Evolutionary conservation across 2,797 vertebrate species (phyloP), one percentile per base, ranked within the genome.

Genomic region (Crocidura indochinensis): DNA sequence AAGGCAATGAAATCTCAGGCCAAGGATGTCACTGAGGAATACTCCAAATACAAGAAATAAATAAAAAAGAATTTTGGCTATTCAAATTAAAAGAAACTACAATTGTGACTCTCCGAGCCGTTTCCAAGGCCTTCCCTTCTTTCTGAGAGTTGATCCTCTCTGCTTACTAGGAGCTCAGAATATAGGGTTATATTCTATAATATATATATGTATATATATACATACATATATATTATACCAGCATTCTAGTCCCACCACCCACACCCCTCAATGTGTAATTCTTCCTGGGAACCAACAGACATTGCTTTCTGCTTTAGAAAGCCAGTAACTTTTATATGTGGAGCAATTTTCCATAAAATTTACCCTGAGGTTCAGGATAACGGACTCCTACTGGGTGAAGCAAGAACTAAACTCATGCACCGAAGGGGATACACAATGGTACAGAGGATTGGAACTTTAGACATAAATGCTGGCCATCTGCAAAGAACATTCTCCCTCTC

Each of bases 271-370:
- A 27, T 31, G 17, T 10, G 56, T 22, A 81, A 72, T 3, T 71
- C 31, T 53, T 74, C 4, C 27, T 65, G 46, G 78, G 84, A 73
- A 11, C 49, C 72, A 71, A 82, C 5, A 31, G 73, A 83, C 62
- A 56, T 31, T 4, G 60, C 44, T 77, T 47, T 53, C 74, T 83
- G 46, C 88, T 87, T 81, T 51, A 62, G 31, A 53, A 38, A 88
- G 71, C 20, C 1, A 17, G 51, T 60, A 19, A 60, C 38, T 90
- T 79, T 78, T 72, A 68, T 92, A 19, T 10, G 22, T 49, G 51
- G 26, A 56, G 71, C 60, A 84, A 51, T 68, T 87, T 84, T 68
- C 76, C 46, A 81, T 87, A 87, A 92, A 80, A 87, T 79, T 71
- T 72, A 75, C 49, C 14, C 89, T 90, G 75, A 77, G 79, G 73